Percentiles rank a stretch among this genome's conserved stretches.
Evolutionary conservation across 2,113 vertebrate genomes (phyloP).

Genomic region (Irena cyanogastra): DNA sequence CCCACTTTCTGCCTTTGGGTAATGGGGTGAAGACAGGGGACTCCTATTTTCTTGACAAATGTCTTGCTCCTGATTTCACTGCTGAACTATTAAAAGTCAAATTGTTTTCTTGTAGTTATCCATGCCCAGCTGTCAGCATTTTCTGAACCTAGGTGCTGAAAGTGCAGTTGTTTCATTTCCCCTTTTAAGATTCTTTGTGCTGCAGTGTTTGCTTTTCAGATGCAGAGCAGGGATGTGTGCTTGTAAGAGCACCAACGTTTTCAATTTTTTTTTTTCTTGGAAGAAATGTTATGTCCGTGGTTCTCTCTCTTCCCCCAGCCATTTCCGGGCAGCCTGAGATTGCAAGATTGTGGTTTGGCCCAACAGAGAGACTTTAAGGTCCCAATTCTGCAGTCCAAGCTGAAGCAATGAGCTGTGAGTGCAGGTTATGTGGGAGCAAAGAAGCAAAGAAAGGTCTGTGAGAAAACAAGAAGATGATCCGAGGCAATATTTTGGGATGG

Average conservation of each 20-base stretch:
- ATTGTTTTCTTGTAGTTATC: not conserved
- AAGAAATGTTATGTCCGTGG: not conserved
- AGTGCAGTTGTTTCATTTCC: not conserved
- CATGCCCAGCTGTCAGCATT: not conserved
- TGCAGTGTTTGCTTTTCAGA: constrained; percentile 1
- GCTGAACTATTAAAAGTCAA: not conserved
- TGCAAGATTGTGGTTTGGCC: not conserved
- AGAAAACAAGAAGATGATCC: not conserved
- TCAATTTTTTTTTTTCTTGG: not conserved
- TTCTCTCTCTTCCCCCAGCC: not conserved
- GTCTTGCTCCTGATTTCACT: not conserved
- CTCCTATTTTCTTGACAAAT: not conserved
- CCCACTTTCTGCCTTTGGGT: not conserved
- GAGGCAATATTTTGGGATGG: not conserved
- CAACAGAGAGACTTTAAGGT: not conserved
- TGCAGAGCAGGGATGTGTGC: not conserved
- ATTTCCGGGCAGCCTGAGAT: not conserved
- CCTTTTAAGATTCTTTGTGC: not conserved
- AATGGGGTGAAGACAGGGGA: not conserved
- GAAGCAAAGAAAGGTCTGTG: not conserved
- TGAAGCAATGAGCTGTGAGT: not conserved
- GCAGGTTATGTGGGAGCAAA: not conserved
- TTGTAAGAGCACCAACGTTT: not conserved
- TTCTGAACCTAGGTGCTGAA: not conserved
- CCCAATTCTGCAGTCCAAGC: not conserved